Base-by-base conservation (phyloP, 1,140 invertebrate genomes). In the Euborellia annulipes region DNA sequence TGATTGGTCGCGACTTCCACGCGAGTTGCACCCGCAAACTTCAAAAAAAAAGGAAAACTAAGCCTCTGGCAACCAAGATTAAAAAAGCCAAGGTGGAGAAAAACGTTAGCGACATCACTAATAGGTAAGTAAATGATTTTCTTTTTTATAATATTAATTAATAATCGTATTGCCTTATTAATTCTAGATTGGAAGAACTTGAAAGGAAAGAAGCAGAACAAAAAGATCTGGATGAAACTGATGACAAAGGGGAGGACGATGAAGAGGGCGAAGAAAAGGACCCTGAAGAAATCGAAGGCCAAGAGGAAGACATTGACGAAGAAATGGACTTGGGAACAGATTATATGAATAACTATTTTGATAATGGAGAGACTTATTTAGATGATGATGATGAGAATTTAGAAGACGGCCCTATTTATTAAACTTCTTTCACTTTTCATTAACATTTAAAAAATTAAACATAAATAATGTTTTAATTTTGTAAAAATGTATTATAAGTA, bases 301-400 rank as follows among this genome's bases (percentile, higher is more conserved):
- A 66, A 16, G 64, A 69, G n/a, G 66, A 70, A 1, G 67, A 71
- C 17, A 39, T 62, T 18, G 75, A 79, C 48, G 73, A 77, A 50
- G 76, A 79, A 56, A 77, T 78, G 73, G 77, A 79, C 52, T 74
- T 79, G 50, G 79, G 76, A 18, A 82, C 78, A 13, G 78, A 81
- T 62, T 87, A 87, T 63, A 75, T 75, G 2, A 79, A 82, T 54
- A 82, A 76, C 58, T 87, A 86, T 57, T 89, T 88, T 62, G 85
- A 90, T 60, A 87, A 88, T 65, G 85, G 85, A 13, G 85, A 89
- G 64, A 74, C 70, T 20, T 87, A 83, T 61, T 75, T 85, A 54
- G 84, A 88, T 52, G 62, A 66, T 22, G 84, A 88, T 54, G 85
- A 88, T 58, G 85, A 89, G 55, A 83, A 84, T 59, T 59, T 82